Base-by-base conservation (phyloP, 35 echinoderm and acorn worm genomes). In the Hemicentrotus pulcherrimus region DNA sequence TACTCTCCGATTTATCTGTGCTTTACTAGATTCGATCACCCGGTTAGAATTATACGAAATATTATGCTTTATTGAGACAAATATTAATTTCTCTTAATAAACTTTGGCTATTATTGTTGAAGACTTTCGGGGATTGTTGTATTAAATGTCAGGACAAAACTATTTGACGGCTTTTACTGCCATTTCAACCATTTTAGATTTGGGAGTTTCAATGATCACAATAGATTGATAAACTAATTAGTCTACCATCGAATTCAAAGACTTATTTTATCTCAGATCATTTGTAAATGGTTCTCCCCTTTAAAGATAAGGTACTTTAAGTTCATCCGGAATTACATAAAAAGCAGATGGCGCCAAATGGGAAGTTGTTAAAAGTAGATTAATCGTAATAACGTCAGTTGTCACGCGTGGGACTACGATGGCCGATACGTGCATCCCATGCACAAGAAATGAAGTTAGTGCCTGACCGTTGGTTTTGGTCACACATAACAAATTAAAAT, bases 351-450 rank as follows among this genome's bases (percentile, higher is more conserved):
- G 65, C 65, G 65, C 65, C 65, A 18, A 78, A n/a, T 28, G 24
- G 65, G 65, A 78, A 78, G 65, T 78, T 78, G 65, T 78, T 22
- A 78, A 78, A 78, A 78, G 19, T 22, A 28, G 24, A 78, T 78
- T 78, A 78, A 78, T 78, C 65, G 65, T 78, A 28, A 78, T 78
- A 78, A 78, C 65, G 65, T 78, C 65, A 78, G 65, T 78, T 78
- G 65, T n/a, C 65, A n/a, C 65, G 65, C 65, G 65, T 78, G 28
- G 65, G 19, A n/a, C 65, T 78, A n/a, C 19, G 65, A 78, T 78
- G 65, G 65, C 65, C 24, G 28, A 8, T 28, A 78, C 65, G 65
- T 78, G 65, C 65, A 78, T 78, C 65, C 65, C 65, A 78, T 78
- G 28, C 65, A n/a, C 65, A 78, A 78, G 65, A 78, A 28, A 78